Percentiles rank a stretch among this genome's conserved stretches.
phyloP scores from a whole-genome alignment of 1,140 invertebrate genomes.

The Tetragonula clypearis region DNA sequence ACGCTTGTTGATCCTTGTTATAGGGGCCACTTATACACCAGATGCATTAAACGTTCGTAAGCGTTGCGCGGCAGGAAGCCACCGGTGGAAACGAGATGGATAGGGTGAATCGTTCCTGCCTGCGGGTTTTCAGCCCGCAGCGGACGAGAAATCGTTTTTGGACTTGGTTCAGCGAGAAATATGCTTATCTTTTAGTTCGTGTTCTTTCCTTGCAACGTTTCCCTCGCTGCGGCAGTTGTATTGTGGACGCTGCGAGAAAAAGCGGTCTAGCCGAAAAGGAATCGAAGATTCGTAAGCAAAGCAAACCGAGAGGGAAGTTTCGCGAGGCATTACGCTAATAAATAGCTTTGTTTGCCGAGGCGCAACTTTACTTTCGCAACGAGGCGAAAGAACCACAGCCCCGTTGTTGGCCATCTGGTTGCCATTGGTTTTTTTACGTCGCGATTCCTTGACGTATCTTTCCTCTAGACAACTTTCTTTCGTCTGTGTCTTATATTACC shows the following conservation, averaged over 20 bases:
- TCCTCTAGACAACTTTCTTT: neutral
- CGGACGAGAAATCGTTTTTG: neutral
- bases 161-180: neutral
- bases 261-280: neutral
- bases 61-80: conserved; percentile 30
- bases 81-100: neutral
- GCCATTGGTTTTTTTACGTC: conserved; percentile 13
- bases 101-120: conserved; percentile 29
- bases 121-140: neutral
- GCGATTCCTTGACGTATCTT: neutral
- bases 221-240: neutral
- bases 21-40: conserved; percentile 52
- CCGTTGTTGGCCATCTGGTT: neutral
- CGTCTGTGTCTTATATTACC: too few species aligned
- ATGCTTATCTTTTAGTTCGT: neutral
- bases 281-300: conserved; percentile 13
- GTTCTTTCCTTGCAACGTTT: neutral
- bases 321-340: conserved; percentile 71
- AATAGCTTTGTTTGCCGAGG: conserved; percentile 75
- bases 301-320: conserved; percentile 51
- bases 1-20: conserved; percentile 65
- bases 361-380: conserved; percentile 68
- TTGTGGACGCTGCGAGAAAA: neutral
- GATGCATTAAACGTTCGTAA: conserved; percentile 57
- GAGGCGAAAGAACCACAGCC: conserved; percentile 9